A percentile compares a stretch with the other conserved stretches of the same genome.
Conservation (phyloP, 1,140 invertebrate genomes). For the Pemphigus obesinymphae region DNA sequence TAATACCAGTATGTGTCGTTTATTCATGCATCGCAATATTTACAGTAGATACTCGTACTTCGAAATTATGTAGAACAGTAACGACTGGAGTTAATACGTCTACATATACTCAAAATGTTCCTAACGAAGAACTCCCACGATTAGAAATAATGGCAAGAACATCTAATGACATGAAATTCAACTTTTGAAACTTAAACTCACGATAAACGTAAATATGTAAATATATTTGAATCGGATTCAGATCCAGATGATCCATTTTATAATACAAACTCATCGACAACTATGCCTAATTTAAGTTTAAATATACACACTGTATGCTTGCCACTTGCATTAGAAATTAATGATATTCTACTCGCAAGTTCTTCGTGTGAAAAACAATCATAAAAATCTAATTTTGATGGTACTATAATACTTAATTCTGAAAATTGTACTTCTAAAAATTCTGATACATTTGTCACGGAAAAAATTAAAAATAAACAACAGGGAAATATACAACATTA, state of each 20-base stretch:
- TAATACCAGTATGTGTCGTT: neutral
- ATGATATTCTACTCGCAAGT: neutral
- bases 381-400: neutral
- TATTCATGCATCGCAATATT: neutral
- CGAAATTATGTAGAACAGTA: neutral
- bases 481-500: too few species aligned
- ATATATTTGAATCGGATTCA: neutral
- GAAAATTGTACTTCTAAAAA: neutral
- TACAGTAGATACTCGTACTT: neutral
- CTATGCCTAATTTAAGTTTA: slow-evolving; percentile 4
- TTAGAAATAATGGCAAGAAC: too few species aligned
- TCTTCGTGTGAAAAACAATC: neutral
- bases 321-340: neutral
- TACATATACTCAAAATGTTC: neutral
- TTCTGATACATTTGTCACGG: neutral
- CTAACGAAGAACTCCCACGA: neutral
- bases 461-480: neutral
- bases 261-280: neutral
- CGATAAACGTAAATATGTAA: neutral
- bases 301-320: neutral
- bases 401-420: too few species aligned
- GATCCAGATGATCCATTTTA: too few species aligned
- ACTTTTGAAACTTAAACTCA: neutral
- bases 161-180: neutral
- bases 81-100: neutral